Conservation (phyloP, 2,888 invertebrate species). For the Sarcophaga rosellei region DNA sequence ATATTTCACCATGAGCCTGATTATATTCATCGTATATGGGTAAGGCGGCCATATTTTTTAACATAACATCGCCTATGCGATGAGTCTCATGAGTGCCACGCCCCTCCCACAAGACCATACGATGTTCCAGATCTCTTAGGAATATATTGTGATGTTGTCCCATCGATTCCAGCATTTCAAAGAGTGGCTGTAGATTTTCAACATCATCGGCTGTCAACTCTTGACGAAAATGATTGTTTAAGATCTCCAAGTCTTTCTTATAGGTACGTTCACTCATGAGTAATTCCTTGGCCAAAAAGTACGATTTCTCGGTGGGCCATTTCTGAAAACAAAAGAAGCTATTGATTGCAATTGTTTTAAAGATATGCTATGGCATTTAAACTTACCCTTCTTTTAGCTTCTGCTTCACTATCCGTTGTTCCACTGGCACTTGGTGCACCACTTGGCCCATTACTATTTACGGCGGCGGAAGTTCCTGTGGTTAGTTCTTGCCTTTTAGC, state of each 20-base stretch:
- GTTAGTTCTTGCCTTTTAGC: slow-evolving; percentile 77
- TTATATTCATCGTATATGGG: slow-evolving; percentile 88
- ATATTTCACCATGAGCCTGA: slow-evolving; percentile 87
- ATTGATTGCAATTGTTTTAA: background rate
- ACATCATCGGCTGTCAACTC: slow-evolving; percentile 85
- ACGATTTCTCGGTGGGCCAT: slow-evolving; percentile 87
- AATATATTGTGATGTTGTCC: slow-evolving; percentile 91
- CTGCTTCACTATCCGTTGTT: slow-evolving; percentile 75
- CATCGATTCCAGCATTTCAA: slow-evolving; percentile 89
- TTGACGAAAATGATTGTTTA: slow-evolving; percentile 91
- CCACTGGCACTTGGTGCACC: slow-evolving; percentile 37
- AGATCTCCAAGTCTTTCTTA: slow-evolving; percentile 95
- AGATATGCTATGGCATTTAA: background rate
- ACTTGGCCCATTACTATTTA: slow-evolving; percentile 72
- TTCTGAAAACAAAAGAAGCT: slow-evolving; percentile 79
- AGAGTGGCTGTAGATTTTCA: slow-evolving; percentile 82
- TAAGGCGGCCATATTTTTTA: slow-evolving; percentile 85
- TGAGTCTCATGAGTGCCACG: slow-evolving; percentile 83
- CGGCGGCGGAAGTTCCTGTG: slow-evolving; percentile 74
- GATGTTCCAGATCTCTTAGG: slow-evolving; percentile 89
- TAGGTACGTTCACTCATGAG: slow-evolving; percentile 98
- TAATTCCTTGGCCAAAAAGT: slow-evolving; percentile 95
- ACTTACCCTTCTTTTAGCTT: slow-evolving; percentile 78
- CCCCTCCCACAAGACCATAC: slow-evolving; percentile 89
- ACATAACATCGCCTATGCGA: slow-evolving; percentile 88